These are phyloP conservation scores for Serinus canaria DNA, from an alignment of 2,113 vertebrate species.

Conservation along the genomic window DNA sequence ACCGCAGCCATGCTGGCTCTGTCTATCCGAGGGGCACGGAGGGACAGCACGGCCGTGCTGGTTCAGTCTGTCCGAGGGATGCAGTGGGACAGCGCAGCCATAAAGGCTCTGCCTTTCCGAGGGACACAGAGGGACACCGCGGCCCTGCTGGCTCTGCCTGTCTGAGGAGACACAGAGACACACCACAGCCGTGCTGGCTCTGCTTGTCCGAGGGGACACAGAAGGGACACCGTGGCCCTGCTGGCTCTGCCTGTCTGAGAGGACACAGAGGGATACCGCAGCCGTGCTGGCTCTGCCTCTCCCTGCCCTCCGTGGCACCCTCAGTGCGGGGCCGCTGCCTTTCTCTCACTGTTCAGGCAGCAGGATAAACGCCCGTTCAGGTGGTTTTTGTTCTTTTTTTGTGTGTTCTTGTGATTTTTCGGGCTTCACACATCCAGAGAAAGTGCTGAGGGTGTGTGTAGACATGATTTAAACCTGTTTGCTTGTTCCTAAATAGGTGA, in stretches of 20 bases:
- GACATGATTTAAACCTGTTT: neutral
- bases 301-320: rapidly evolving
- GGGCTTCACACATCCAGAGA: neutral
- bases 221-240: too few relatives aligned
- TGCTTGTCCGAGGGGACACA: too few relatives aligned
- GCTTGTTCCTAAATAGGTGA: neutral
- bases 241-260: too few relatives aligned
- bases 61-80: too few relatives aligned
- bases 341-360: neutral
- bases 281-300: neutral
- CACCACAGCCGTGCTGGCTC: too few relatives aligned
- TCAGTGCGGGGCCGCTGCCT: neutral
- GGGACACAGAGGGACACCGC: too few relatives aligned
- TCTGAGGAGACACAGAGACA: too few relatives aligned
- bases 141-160: too few relatives aligned
- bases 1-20: rapidly evolving
- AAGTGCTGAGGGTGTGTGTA: neutral
- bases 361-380: neutral
- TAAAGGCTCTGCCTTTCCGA: neutral
- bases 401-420: neutral
- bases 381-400: neutral
- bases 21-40: neutral
- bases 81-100: neutral
- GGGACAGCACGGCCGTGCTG: rapidly evolving
- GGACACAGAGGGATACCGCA: too few relatives aligned